Conservation (phyloP, 2,113 vertebrate genomes). For the Galbula dea region DNA sequence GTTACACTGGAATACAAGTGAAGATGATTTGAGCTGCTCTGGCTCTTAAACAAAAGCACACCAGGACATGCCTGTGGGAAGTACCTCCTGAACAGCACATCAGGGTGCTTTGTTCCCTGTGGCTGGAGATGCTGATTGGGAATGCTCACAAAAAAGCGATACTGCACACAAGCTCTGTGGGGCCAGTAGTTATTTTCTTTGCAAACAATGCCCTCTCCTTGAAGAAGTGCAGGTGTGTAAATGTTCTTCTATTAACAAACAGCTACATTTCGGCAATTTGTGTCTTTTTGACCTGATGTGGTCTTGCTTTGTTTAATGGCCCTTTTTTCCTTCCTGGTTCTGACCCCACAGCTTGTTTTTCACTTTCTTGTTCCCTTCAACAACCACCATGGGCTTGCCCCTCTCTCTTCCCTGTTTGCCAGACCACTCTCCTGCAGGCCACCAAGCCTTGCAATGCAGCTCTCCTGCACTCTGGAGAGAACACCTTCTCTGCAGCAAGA, state of each 20-base stretch:
- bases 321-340: not conserved
- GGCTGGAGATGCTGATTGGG: not conserved
- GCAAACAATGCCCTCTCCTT: not conserved
- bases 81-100: not conserved
- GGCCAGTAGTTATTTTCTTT: not conserved
- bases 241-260: not conserved
- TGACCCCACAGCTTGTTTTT: not conserved
- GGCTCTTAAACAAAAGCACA: not conserved
- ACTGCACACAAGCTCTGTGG: not conserved
- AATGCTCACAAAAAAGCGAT: fast-evolving
- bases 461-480: not conserved
- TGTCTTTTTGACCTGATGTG: not conserved
- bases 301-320: not conserved
- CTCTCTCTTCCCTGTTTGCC: not conserved
- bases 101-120: fast-evolving
- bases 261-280: not conserved
- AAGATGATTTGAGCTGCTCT: not conserved
- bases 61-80: not conserved
- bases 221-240: not conserved
- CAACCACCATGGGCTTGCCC: not conserved
- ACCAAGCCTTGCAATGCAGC: not conserved
- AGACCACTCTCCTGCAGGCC: not conserved
- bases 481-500: not conserved
- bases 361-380: not conserved
- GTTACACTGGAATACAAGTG: not conserved